Base-by-base conservation (phyloP, 2,888 invertebrate species). In the Hypsopygia costalis region DNA sequence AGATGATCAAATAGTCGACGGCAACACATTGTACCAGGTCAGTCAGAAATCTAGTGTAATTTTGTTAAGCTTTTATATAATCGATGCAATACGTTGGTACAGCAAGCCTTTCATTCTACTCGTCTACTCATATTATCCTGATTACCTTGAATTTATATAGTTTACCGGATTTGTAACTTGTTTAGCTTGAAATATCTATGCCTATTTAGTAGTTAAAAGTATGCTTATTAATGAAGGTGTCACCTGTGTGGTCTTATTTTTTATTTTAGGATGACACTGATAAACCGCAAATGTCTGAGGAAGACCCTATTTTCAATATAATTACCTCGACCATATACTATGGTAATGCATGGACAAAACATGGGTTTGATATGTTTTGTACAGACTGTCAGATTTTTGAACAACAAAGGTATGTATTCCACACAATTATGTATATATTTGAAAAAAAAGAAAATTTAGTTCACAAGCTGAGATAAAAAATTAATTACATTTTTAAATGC, bases 241-340 rank as follows among this genome's bases (percentile, higher is more conserved):
- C 3, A 16, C 2, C 16, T 16, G 16, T 16, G 16, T 16, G 16
- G 4, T 16, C 16, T 25, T 3, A 21, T 21, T 7, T 16, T 40
- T 47, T 40, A 36, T 71, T 81, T 49, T 67, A 87, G 86, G 85
- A 85, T 71, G 83, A 83, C 11, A 52, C 74, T 58, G 86, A 81
- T 40, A 86, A 87, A 56, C 42, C 71, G 35, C 72, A 71, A 63
- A 67, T 80, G 57, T 69, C 73, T 70, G 91, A 90, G 59, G 92
- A 93, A 61, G 94, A 95, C 76, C 90, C 92, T 34, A 90, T 94
- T 46, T 94, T 95, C 67, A 93, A 93, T 67, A 94, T 95, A 58
- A 92, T 95, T 59, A 92, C 93, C 38, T 93, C 94, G 35, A 94
- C 94, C 20, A 91, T 93, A 37, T 91, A 91, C 55, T 91, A 91